phyloP scores from a whole-genome alignment of 2,113 vertebrate genomes.

The Isurus oxyrinchus region DNA sequence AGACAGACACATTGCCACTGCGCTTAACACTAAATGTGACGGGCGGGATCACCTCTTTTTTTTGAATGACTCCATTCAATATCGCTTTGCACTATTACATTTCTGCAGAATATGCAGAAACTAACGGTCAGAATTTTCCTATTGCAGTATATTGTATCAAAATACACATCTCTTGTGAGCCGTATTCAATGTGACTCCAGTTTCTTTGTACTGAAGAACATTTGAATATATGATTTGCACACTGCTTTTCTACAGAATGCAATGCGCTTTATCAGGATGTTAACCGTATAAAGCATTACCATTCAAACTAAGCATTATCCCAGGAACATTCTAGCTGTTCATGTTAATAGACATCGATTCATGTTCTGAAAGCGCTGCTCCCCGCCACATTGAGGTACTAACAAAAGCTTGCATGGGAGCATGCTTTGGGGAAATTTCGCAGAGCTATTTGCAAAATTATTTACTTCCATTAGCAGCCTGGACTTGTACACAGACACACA shows the following conservation, averaged over 20 bases:
- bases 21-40: background rate
- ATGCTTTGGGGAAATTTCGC: background rate
- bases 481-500: background rate
- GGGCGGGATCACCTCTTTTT: background rate
- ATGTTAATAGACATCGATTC: background rate
- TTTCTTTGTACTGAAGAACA: background rate
- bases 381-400: background rate
- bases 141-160: background rate
- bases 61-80: slow-evolving; percentile 20
- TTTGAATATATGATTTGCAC: background rate
- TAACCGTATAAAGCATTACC: background rate
- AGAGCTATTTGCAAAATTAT: background rate
- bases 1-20: slow-evolving; percentile 27
- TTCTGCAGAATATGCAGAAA: slow-evolving; percentile 29
- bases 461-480: background rate
- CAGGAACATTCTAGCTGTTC: background rate
- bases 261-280: background rate
- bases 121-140: background rate
- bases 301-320: slow-evolving; percentile 4
- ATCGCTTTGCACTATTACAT: background rate
- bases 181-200: background rate
- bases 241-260: background rate
- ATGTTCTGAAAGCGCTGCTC: background rate
- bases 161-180: background rate
- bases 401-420: background rate